Evolutionary conservation across 2,888 invertebrate genomes (phyloP).

Genomic region (Troides oblongomaculatus): DNA sequence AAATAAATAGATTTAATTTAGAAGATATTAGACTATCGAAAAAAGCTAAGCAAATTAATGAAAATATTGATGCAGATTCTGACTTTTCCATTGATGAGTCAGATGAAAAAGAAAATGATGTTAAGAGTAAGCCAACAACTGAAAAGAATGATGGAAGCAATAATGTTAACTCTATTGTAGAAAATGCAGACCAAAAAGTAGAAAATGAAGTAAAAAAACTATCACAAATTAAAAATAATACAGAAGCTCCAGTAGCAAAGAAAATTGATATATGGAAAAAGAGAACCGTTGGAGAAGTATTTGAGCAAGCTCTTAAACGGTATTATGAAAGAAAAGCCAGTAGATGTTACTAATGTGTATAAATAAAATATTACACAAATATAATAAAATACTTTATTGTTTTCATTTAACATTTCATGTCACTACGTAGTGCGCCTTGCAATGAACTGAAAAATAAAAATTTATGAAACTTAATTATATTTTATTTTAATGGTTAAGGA

Average conservation of each 20-base stretch:
- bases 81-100: conserved; percentile 85
- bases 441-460: conserved; percentile 76
- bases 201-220: conserved; percentile 33
- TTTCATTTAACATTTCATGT: conserved; percentile 21
- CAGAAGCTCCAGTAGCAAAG: conserved; percentile 50
- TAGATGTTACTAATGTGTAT: conserved; percentile 48
- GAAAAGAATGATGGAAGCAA: neutral
- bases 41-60: conserved; percentile 66
- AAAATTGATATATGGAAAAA: conserved; percentile 91
- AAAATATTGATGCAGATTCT: conserved; percentile 86
- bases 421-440: conserved; percentile 78
- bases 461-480: conserved; percentile 4
- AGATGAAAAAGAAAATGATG: conserved; percentile 67
- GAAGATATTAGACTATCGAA: conserved; percentile 63
- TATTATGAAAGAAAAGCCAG: conserved; percentile 87
- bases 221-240: conserved; percentile 17
- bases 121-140: conserved; percentile 29
- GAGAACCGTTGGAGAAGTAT: conserved; percentile 88
- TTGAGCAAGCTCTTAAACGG: conserved; percentile 86
- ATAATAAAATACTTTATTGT: conserved; percentile 23
- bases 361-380: conserved; percentile 17
- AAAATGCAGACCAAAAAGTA: conserved; percentile 38
- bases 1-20: conserved; percentile 67
- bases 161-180: conserved; percentile 31
- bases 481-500: too few species aligned